Evolutionary conservation across 2,888 invertebrate genomes (phyloP), one percentile per base, ranked within the genome.

Genomic region (Amphipoea lucens): DNA sequence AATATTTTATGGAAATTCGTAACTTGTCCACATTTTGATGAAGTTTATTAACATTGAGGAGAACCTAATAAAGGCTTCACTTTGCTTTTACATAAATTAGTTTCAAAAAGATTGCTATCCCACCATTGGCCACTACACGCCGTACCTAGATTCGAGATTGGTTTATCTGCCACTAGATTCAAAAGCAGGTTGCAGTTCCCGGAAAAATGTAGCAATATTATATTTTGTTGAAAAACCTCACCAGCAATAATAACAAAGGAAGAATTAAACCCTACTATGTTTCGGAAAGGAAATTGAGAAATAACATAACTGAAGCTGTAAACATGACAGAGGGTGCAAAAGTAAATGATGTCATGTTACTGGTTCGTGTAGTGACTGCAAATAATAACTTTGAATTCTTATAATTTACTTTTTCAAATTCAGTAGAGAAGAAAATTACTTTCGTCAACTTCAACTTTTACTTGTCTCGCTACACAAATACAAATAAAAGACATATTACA

Each of bases 1-100:
- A 54, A 77, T 82, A 72, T 82, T 69, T 82, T 45, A 66, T 69
- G 78, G 40, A 76, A 69, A 82, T 65, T 57, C 12, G 11, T 7
- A n/a, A 76, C 45, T 68, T 48, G 54, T 68, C 29, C 20, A 68
- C 36, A 72, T 68, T 51, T 75, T 63, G n/a, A 68, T 42, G 11
- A 63, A 68, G 71, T 48, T 51, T 57, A 62, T 48, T 57, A 60
- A 60, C 48, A 74, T 60, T 36, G 11, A 62, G n/a, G 40, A 62
- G 6, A 57, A 36, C 1, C 17, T 29, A 66, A 40, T 66, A 60
- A 9, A 14, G 2, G 11, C 4, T 23, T 12, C 14, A 45, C 0
- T 81, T 60, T 60, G n/a, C 36, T 60, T 17, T 23, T 63, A 54
- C 9, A 63, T 40, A 36, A 54, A 45, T 51, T 72, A 2, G 36